Conservation (phyloP, 2,888 invertebrate genomes). For the Amphipoea oculea region DNA sequence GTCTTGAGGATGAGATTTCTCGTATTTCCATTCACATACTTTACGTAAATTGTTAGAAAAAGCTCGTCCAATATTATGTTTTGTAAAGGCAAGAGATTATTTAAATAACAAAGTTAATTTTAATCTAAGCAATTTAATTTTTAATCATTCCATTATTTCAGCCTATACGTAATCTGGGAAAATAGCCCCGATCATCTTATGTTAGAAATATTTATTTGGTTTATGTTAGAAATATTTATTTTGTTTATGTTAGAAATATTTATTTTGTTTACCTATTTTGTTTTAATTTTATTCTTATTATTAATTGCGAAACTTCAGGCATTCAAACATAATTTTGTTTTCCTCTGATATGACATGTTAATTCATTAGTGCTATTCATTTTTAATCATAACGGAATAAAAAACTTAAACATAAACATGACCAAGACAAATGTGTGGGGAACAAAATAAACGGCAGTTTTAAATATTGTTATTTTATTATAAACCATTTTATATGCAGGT, state of each 20-base stretch:
- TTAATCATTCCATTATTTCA: not conserved
- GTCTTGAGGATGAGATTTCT: not conserved
- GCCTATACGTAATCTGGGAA: too few species aligned
- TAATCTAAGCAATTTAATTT: too few species aligned
- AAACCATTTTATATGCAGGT: not conserved
- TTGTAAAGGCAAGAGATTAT: not conserved
- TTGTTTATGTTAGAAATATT: not conserved
- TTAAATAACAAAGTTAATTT: not conserved
- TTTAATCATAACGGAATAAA: conserved; percentile 7
- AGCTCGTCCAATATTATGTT: not conserved
- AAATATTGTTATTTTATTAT: not conserved
- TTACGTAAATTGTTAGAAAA: not conserved
- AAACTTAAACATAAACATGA: not conserved
- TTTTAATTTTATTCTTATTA: not conserved
- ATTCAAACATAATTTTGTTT: conserved; percentile 15
- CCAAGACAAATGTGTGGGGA: conserved; percentile 18
- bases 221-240: not conserved
- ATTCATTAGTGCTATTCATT: conserved; percentile 31
- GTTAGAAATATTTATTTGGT: too few species aligned
- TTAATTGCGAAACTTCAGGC: not conserved
- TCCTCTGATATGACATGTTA: conserved; percentile 9
- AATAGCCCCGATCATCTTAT: not conserved
- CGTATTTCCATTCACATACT: not conserved
- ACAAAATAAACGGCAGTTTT: conserved; percentile 25
- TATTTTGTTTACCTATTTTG: not conserved